These are phyloP conservation scores for Nemurella pictetii DNA, from an alignment of 2,888 invertebrate species.

Conservation along the genomic window DNA sequence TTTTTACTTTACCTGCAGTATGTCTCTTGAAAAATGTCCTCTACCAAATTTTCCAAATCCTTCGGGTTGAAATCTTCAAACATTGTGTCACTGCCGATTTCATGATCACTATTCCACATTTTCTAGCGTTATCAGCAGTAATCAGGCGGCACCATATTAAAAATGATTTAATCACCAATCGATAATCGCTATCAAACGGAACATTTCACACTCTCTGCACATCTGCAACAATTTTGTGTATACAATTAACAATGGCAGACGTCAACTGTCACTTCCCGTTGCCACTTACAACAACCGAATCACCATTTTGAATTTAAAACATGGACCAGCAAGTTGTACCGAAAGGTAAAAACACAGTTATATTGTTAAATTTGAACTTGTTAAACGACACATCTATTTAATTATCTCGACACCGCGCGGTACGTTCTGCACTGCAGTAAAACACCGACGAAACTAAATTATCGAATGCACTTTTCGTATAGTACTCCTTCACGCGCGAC, in stretches of 20 bases:
- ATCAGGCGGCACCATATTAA: background rate
- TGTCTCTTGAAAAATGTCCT: conserved; percentile 11
- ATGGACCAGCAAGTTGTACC: background rate
- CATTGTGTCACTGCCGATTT: background rate
- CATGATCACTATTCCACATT: conserved; percentile 5
- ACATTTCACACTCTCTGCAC: background rate
- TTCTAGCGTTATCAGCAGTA: background rate
- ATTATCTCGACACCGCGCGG: background rate
- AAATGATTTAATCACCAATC: background rate
- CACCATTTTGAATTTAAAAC: background rate
- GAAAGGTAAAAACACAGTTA: background rate
- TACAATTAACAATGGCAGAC: background rate
- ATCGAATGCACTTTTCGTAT: background rate
- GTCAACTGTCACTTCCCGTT: background rate
- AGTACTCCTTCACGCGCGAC: background rate
- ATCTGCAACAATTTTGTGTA: background rate
- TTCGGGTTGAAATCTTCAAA: background rate
- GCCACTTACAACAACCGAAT: background rate
- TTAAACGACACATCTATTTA: background rate
- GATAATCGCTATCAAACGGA: background rate
- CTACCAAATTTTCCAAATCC: conserved; percentile 4
- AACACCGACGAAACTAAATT: background rate
- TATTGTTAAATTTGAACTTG: background rate
- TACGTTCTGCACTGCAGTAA: background rate
- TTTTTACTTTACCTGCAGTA: background rate